Percentiles rank a stretch among this genome's conserved stretches.
Evolutionary conservation across 2,888 invertebrate species (phyloP).

Genomic region (Siphlonurus alternatus): DNA sequence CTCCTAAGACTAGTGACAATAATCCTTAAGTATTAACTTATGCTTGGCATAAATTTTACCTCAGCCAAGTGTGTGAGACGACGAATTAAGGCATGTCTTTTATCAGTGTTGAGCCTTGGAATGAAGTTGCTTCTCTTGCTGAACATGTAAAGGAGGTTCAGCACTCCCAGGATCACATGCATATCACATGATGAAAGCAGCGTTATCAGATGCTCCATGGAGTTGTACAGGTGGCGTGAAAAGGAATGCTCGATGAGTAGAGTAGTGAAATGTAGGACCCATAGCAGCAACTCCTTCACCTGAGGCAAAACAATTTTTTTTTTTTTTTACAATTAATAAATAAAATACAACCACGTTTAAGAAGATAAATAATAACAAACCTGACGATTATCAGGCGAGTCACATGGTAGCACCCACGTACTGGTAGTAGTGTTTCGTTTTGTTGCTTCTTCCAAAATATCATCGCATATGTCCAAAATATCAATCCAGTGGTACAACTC

Average conservation of each 20-base stretch:
- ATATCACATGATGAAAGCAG: constrained; percentile 64
- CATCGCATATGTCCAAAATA: constrained; percentile 57
- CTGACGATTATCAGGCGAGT: constrained; percentile 42
- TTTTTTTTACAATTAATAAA: no score
- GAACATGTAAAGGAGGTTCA: constrained; percentile 74
- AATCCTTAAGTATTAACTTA: background rate
- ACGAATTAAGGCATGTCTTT: constrained; percentile 49
- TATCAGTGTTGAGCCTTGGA: constrained; percentile 52
- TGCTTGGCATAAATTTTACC: constrained; percentile 30
- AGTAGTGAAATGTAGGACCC: constrained; percentile 66
- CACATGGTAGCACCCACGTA: constrained; percentile 56
- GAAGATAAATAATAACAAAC: constrained; percentile 23
- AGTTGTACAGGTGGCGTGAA: constrained; percentile 71
- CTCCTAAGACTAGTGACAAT: background rate
- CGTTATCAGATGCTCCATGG: constrained; percentile 66
- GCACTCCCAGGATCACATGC: constrained; percentile 65
- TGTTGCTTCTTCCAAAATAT: constrained; percentile 57
- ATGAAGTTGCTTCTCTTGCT: constrained; percentile 78
- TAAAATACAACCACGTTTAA: background rate
- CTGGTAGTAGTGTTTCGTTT: constrained; percentile 36
- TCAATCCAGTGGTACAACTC: constrained; percentile 77
- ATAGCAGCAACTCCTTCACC: constrained; percentile 53
- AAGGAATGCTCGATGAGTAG: constrained; percentile 75
- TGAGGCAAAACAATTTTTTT: constrained; percentile 28
- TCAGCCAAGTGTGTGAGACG: constrained; percentile 63